Base-by-base conservation (phyloP, 1,140 invertebrate species). In the Melipona quadrifasciata region DNA sequence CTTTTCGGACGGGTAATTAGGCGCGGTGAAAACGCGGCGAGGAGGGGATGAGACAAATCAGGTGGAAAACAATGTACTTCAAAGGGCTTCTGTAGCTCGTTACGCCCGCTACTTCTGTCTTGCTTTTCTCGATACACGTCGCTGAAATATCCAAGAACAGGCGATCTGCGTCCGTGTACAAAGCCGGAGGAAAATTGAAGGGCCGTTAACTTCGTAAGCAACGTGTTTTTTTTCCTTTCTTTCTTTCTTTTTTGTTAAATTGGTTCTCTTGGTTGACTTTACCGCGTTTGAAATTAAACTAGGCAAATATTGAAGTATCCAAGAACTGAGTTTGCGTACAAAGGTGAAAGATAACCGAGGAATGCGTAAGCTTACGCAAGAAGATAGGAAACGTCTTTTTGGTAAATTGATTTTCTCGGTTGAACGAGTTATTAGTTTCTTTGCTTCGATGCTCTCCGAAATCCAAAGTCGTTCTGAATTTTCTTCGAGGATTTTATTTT, bases 41-140 rank as follows among this genome's bases (percentile, higher is more conserved):
- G 14, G 6, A 27, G 68, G 47, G 70, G 68, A 80, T 68, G 77
- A 65, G 58, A 58, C 83, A 73, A 84, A 84, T 80, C 83, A 84
- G 77, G 77, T 80, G 83, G 83, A 79, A 87, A 81, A 86, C 84
- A 68, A 75, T 82, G 51, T 86, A 79, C 84, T 82, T 87, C 80
- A 82, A 88, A 88, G 77, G 31, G 67, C 78, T 58, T 67, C 51
- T 55, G 64, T 19, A 19, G 51, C 55, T 84, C 58, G 68, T 72
- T 65, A 80, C 27, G 31, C n/a, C n/a, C 27, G 65, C 55, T 34
- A 64, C 58, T 58, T 34, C 27, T 31, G 31, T 31, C 31, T 68
- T 79, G 47, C 71, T 78, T 76, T 31, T 24, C 53, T 47, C n/a
- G 34, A 55, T 72, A 31, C 31, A 67, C 1, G 19, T 47, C 39